phyloP scores from a whole-genome alignment of 2,113 vertebrate genomes.

The Rhombomys opimus region DNA sequence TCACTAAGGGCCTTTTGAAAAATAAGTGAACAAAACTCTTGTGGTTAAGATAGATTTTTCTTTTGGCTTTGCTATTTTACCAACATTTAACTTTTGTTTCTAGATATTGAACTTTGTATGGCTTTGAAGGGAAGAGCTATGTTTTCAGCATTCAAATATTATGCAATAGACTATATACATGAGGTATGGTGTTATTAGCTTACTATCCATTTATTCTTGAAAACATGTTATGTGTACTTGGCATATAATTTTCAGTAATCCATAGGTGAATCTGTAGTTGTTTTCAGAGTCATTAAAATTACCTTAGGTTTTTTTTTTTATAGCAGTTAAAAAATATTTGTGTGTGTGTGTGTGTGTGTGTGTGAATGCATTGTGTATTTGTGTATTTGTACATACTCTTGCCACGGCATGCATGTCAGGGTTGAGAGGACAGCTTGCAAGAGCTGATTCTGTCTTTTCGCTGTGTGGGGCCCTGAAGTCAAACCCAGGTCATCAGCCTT shows the following conservation, averaged over 20 bases:
- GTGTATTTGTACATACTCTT: not conserved
- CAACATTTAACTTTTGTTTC: conserved; percentile 74
- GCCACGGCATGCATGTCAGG: not conserved
- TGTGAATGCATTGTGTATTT: not conserved
- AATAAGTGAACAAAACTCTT: conserved; percentile 39
- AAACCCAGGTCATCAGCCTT: not conserved
- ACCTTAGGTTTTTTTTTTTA: conserved; percentile 1
- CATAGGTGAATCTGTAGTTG: conserved; percentile 47
- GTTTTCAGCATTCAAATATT: conserved; percentile 87
- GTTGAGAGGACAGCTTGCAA: not conserved
- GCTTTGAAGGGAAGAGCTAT: conserved; percentile 79
- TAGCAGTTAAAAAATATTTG: not conserved
- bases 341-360: not conserved
- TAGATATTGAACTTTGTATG: conserved; percentile 68
- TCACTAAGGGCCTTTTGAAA: conserved; percentile 35
- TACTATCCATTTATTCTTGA: conserved; percentile 28
- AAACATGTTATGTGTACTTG: conserved; percentile 37
- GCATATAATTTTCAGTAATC: conserved; percentile 35
- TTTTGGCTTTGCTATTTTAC: conserved; percentile 51
- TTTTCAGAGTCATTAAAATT: conserved; percentile 66
- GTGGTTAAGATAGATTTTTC: conserved; percentile 52
- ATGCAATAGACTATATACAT: conserved; percentile 87
- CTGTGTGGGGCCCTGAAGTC: not conserved
- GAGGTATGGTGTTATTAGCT: conserved; percentile 86
- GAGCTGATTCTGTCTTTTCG: not conserved